Evolutionary conservation across 2,113 vertebrate genomes (phyloP), one percentile per base, ranked within the genome.

Genomic region (Agapornis roseicollis): DNA sequence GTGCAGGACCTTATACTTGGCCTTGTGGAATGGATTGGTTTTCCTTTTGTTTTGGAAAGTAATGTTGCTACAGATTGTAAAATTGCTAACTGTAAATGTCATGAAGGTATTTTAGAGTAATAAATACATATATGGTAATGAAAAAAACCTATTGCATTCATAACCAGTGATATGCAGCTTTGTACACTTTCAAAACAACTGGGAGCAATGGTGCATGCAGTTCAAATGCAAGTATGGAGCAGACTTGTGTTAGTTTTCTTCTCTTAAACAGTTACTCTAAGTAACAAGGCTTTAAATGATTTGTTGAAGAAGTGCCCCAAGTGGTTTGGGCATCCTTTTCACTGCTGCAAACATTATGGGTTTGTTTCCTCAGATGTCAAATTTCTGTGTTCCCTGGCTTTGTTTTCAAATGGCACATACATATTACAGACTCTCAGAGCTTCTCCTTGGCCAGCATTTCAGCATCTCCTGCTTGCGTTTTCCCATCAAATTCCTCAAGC

Each of bases 381-480:
- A 2, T 33, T 63, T 65, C 49, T 41, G 17, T 37, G 52, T 53
- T 83, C 77, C 60, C 47, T 65, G 90, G 46, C 61, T 77, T 81
- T 80, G 55, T 92, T 89, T 89, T 47, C 31, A 49, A 37, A 42
- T 23, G 61, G 74, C 91, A 80, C 68, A 77, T 68, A 41, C 14
- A 0, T 31, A 0, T 72, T 88, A 55, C 72, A 89, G 50, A 39
- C 68, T 13, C 49, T 87, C 63, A 8, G 24, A 91, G n/a, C 25
- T n/a, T 77, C 81, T 93, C 42, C 61, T 22, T 95, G 94, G 95
- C 93, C 90, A 91, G 29, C 0, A 0, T 41, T 85, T 61, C 61
- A 60, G 82, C 69, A 68, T 84, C 91, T 88, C 88, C 55, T 47
- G 66, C 80, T 79, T 81, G 84, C 65, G 42, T 81, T 85, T 95